Percentiles rank a stretch among this genome's conserved stretches.
phyloP scores from a whole-genome alignment of 2,113 vertebrate genomes.

The Microcebus jonahi region DNA sequence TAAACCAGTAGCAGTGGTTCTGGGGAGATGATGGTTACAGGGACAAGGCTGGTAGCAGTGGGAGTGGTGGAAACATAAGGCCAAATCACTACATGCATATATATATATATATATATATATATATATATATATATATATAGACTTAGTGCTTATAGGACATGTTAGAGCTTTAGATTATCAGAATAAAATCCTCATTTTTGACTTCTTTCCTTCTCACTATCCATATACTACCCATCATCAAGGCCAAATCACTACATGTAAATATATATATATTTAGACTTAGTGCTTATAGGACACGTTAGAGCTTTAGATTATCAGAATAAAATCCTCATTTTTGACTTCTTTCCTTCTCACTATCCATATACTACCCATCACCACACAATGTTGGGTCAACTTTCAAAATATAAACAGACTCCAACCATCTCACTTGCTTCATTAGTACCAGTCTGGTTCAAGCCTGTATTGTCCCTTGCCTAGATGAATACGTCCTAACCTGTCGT shows the following conservation, averaged over 20 bases:
- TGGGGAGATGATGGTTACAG: background rate
- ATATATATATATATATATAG: background rate
- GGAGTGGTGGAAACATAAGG: background rate
- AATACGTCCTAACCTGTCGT: background rate
- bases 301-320: background rate
- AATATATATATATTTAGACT: background rate
- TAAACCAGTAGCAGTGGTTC: background rate
- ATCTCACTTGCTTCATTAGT: background rate
- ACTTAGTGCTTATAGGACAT: background rate
- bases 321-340: background rate
- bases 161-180: background rate
- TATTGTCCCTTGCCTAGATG: background rate
- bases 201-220: background rate
- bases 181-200: background rate
- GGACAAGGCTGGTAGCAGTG: background rate
- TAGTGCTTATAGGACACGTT: background rate
- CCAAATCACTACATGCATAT: background rate
- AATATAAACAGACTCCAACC: background rate
- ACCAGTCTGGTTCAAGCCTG: rapidly evolving
- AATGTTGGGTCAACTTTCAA: background rate
- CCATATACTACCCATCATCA: background rate
- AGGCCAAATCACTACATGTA: no score
- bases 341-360: background rate
- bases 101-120: no score
- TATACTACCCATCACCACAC: background rate